Base-by-base conservation (phyloP, 35 echinoderm and acorn worm genomes). In the Nesometra sesokonis region DNA sequence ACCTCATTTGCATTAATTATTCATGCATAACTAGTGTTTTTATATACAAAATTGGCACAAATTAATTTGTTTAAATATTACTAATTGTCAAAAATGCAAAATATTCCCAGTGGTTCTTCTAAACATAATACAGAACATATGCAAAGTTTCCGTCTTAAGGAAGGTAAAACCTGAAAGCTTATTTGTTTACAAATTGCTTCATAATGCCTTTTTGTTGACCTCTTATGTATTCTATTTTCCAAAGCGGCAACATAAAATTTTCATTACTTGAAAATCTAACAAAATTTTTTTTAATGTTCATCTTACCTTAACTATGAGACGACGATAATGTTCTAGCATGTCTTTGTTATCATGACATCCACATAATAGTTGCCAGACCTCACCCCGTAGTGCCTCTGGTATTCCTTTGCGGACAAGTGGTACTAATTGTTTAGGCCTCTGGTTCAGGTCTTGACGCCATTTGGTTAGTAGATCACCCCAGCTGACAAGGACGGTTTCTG, bases 281-380 rank as follows among this genome's bases (percentile, higher is more conserved):
- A 4, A 34, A 30, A 30, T 4, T 5, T 7, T 7, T 11, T 7
- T 79, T 35, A 38, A 52, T 33, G 3, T 32, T 36, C 5, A 29
- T 77, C 94, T 91, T 90, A 97, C 94, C 88, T 93, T 97, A 35
- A 89, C 93, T 34, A 97, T 91, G 31, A 97, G 86, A 13, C 91
- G 79, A 32, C 94, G 80, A 84, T 97, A 97, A 30, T 93, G 88
- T 77, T 93, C 94, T 82, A 97, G 78, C 40, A 97, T 67, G 4
- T 82, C 87, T 57, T 94, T 87, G 77, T 89, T 89, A n/a, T 94
- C 89, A 35, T 97, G 92, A 27, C 93, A 93, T 39, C 95, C 89
- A 23, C 92, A 87, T n/a, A 97, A 84, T 29, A 97, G 86, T 77
- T 97, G 95, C 95, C 95, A 97, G 5, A 97, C 92, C 76, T 97